A percentile compares a stretch with the other conserved stretches of the same genome.
Conservation (phyloP, 2,888 invertebrate genomes). For the Machimus rusticus region DNA sequence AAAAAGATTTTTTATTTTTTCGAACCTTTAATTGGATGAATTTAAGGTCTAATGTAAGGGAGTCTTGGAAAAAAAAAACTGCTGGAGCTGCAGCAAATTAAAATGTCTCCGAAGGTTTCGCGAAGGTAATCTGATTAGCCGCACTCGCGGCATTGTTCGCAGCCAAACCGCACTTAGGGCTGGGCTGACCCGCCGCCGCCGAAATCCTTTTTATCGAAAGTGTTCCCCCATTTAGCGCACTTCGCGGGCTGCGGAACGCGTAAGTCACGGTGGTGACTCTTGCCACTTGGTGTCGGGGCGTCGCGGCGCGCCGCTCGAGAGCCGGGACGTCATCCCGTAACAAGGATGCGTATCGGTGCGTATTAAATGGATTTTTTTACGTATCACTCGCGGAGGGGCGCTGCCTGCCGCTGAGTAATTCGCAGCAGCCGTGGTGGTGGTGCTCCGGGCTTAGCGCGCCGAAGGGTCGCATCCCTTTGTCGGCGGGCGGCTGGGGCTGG, state of each 20-base stretch:
- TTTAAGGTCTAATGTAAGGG: neutral
- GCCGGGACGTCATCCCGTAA: slow-evolving; percentile 32
- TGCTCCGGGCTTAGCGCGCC: slow-evolving; percentile 17
- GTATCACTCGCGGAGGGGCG: slow-evolving; percentile 19
- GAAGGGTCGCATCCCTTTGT: slow-evolving; percentile 41
- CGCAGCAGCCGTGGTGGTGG: slow-evolving; percentile 14
- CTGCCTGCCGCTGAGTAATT: slow-evolving; percentile 7
- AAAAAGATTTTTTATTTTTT: neutral
- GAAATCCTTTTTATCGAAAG: slow-evolving; percentile 30
- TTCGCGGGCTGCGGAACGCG: neutral
- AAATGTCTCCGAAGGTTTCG: neutral
- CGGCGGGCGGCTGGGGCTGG: neutral
- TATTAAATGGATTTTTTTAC: slow-evolving; percentile 42
- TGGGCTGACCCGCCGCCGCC: slow-evolving; percentile 10
- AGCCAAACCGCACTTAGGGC: slow-evolving; percentile 34
- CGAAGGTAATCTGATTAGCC: slow-evolving; percentile 18
- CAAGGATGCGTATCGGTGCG: slow-evolving; percentile 42
- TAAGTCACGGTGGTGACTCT: slow-evolving; percentile 27
- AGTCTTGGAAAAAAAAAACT: neutral
- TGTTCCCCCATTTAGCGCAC: slow-evolving; percentile 2
- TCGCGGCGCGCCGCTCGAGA: neutral
- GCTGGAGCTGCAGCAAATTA: neutral
- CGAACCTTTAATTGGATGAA: neutral
- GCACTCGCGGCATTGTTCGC: neutral
- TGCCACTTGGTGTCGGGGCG: slow-evolving; percentile 15